Evolutionary conservation across 37 sponge, comb jelly and placozoan species (phyloP), one percentile per base, ranked within the genome.

Genomic region (Trichoplax adhaerens): DNA sequence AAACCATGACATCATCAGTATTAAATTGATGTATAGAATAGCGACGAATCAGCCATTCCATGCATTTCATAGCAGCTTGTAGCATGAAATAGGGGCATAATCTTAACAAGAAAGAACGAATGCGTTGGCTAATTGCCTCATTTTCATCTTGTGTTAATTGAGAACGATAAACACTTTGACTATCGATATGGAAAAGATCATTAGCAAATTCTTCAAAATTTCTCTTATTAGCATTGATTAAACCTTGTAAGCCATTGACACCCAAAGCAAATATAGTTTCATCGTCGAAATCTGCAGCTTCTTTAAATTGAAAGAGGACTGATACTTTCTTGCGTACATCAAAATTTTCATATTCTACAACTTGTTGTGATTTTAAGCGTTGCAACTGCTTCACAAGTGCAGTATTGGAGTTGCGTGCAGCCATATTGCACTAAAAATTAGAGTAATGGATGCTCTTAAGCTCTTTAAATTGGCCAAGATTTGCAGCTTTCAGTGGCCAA

Each of bases 21-120:
- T 88, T 91, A 83, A 59, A 84, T 1, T 74, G 64, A 69, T 95
- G 78, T 7, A 95, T 60, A 52, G 76, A 78, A 59, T 81, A 91
- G 1, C 74, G 75, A 29, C 84, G 76, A 0, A 95, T 79, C 1
- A 95, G 82, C 98, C 98, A 95, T 72, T 96, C 99, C 54, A 96
- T 58, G 49, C 86, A 83, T 69, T 88, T 88, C 71, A 84, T 89
- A 52, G 99, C 80, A 1, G 90, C 82, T 6, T 80, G 72, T 2
- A 96, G 79, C 0, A 91, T 65, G 49, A 91, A 79, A 65, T 96
- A 91, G 10, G 90, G 84, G 8, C 93, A 91, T 7, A 88, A 72
- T 12, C 55, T 54, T 6, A 77, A 68, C 2, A 96, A 81, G 64
- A 96, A 91, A 1, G 10, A 50, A 50, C 74, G 77, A n/a, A 96